Evolutionary conservation across 2,888 invertebrate species (phyloP).

Genomic region (Anoplius nigerrimus): DNA sequence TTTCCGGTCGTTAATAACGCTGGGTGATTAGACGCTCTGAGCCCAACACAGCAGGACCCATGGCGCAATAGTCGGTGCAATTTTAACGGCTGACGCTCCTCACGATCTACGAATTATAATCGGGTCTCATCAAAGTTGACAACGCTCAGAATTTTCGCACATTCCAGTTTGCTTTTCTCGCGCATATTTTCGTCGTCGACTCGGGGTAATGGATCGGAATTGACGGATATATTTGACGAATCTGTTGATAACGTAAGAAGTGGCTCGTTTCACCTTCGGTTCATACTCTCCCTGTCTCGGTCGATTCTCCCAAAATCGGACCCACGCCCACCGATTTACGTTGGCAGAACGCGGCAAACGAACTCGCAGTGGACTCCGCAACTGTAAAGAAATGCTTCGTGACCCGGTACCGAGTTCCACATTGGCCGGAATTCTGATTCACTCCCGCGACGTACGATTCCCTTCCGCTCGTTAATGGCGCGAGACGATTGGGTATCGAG

Average conservation of each 20-base stretch:
- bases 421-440: constrained; percentile 12
- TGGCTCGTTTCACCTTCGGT: too few relatives aligned
- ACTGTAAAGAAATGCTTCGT: constrained; percentile 35
- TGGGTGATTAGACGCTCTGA: constrained; percentile 8
- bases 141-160: too few relatives aligned
- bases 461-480: constrained; percentile 27
- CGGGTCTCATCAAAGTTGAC: too few relatives aligned
- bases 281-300: too few relatives aligned
- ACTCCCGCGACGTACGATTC: constrained; percentile 16
- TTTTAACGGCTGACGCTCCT: neutral
- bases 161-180: too few relatives aligned
- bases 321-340: neutral
- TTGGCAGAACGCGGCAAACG: neutral
- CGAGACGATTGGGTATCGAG: constrained; percentile 32
- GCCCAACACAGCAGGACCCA: constrained; percentile 16
- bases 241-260: too few relatives aligned
- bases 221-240: too few relatives aligned
- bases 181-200: too few relatives aligned
- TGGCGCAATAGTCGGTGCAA: neutral
- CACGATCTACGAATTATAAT: too few relatives aligned
- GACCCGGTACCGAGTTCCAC: constrained; percentile 38
- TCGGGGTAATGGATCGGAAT: too few relatives aligned
- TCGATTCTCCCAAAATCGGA: too few relatives aligned
- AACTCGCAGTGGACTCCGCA: constrained; percentile 22
- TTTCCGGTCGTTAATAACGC: constrained; percentile 22